phyloP scores from a whole-genome alignment of 2,888 invertebrate species.

The Cremastinae sp. region DNA sequence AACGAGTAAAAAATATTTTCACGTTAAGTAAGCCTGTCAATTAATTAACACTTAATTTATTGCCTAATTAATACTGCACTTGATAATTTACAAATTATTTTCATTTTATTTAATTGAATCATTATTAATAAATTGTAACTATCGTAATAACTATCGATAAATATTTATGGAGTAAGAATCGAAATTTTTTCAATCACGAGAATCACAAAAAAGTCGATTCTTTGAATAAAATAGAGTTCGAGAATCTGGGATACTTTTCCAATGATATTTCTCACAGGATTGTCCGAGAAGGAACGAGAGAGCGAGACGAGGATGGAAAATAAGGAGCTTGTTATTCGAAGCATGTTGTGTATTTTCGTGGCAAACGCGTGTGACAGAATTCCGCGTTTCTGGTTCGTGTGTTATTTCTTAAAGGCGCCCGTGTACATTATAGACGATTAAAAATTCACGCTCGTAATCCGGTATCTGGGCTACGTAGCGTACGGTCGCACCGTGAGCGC shows the following conservation, averaged over 20 bases:
- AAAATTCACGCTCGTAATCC: conserved; percentile 77
- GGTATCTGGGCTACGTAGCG: conserved; percentile 75
- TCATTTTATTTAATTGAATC: too few species aligned
- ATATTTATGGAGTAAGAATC: conserved; percentile 10
- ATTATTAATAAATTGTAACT: too few species aligned
- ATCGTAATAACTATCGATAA: too few species aligned
- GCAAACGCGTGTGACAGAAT: conserved; percentile 47
- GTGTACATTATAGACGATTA: conserved; percentile 65
- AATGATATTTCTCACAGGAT: background rate
- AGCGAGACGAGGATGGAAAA: too few species aligned
- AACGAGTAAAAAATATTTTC: too few species aligned
- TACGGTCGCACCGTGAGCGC: too few species aligned
- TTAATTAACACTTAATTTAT: too few species aligned
- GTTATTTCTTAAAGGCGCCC: background rate
- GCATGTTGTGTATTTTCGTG: conserved; percentile 6
- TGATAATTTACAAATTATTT: too few species aligned
- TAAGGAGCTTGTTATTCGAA: conserved; percentile 15
- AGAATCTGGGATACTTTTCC: background rate
- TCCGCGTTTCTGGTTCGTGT: conserved; percentile 20
- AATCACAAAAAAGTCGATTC: conserved; percentile 36
- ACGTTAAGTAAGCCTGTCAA: conserved; percentile 5
- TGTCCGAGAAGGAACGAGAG: background rate
- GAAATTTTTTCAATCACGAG: background rate
- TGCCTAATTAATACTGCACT: too few species aligned
- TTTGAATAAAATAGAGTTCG: conserved; percentile 29